Percentiles rank a stretch among this genome's conserved stretches.
phyloP scores from a whole-genome alignment of 2,888 invertebrate species.

The Lasiommata megera region DNA sequence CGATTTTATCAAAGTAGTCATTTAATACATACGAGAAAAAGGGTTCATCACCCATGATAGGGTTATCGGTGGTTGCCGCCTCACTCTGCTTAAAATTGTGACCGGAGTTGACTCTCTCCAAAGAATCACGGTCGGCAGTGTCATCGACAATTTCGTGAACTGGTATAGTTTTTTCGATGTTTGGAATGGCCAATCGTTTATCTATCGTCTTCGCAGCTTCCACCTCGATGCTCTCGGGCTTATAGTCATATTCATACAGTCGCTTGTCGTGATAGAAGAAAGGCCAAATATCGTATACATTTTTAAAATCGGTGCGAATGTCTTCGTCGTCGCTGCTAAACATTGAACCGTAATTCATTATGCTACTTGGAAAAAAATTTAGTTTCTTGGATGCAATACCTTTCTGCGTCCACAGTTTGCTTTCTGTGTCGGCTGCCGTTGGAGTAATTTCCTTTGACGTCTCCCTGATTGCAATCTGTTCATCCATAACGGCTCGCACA shows the following conservation, averaged over 20 bases:
- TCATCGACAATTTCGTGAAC: conserved; percentile 54
- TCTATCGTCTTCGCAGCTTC: conserved; percentile 57
- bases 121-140: neutral
- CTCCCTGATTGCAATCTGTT: neutral
- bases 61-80: conserved; percentile 48
- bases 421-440: neutral
- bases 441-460: neutral
- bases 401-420: neutral
- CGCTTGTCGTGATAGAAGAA: conserved; percentile 52
- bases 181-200: conserved; percentile 49
- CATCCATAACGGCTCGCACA: too few species aligned
- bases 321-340: conserved; percentile 60
- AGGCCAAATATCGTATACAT: conserved; percentile 55
- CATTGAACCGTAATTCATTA: conserved; percentile 38
- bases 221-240: conserved; percentile 41
- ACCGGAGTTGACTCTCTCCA: conserved; percentile 30
- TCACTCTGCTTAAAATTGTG: conserved; percentile 30
- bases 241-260: conserved; percentile 53
- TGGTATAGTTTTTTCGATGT: conserved; percentile 49
- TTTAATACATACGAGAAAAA: conserved; percentile 62
- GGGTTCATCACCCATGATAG: conserved; percentile 53
- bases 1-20: conserved; percentile 57
- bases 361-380: conserved; percentile 27
- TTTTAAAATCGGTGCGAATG: conserved; percentile 51
- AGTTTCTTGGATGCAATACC: conserved; percentile 4